A percentile compares a stretch with the other conserved stretches of the same genome.
These are phyloP conservation scores for Neodiprion pinetum DNA, from an alignment of 1,140 invertebrate genomes.

Conservation along the genomic window DNA sequence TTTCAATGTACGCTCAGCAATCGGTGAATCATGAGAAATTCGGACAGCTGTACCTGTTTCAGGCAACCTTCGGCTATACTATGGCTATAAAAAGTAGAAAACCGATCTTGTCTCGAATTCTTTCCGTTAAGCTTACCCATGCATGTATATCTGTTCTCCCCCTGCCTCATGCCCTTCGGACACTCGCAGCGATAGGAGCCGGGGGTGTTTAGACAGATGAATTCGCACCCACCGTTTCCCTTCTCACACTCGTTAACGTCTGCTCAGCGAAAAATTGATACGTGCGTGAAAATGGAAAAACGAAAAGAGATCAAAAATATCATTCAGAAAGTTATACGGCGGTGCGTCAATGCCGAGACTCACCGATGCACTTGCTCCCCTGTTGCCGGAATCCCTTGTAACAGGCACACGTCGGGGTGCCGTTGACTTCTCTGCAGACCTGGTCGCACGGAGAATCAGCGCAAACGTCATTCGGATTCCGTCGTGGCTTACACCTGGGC, in stretches of 20 bases:
- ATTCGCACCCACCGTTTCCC: slow-evolving; percentile 74
- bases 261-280: slow-evolving; percentile 50
- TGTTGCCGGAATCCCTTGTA: slow-evolving; percentile 55
- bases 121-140: slow-evolving; percentile 60
- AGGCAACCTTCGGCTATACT: too few relatives aligned
- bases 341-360: slow-evolving; percentile 15
- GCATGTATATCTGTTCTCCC: slow-evolving; percentile 54
- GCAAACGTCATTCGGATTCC: slow-evolving; percentile 43
- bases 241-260: slow-evolving; percentile 84
- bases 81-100: too few relatives aligned
- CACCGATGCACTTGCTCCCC: slow-evolving; percentile 54
- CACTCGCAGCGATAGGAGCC: slow-evolving; percentile 64
- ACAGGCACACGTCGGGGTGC: slow-evolving; percentile 59
- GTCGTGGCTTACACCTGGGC: slow-evolving; percentile 49
- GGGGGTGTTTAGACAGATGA: slow-evolving; percentile 64
- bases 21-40: too few relatives aligned
- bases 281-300: neutral
- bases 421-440: slow-evolving; percentile 59
- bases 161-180: slow-evolving; percentile 59
- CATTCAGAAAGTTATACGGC: neutral
- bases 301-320: slow-evolving; percentile 11
- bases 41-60: too few relatives aligned
- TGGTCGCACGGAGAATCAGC: slow-evolving; percentile 55
- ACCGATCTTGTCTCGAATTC: slow-evolving; percentile 40
- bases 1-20: too few relatives aligned